Conservation (phyloP, 2,888 invertebrate genomes). For the Zygaena filipendulae region DNA sequence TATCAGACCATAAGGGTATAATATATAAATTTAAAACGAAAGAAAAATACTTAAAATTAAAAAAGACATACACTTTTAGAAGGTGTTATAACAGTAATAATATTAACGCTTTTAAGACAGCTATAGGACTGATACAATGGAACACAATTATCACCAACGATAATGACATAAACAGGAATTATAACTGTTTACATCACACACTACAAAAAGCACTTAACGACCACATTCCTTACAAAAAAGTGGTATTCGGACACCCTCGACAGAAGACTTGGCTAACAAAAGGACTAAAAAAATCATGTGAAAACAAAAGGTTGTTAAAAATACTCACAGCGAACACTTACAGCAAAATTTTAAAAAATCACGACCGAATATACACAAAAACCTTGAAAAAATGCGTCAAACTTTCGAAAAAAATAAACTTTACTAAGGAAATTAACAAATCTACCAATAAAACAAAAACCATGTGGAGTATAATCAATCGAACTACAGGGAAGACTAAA, state of each 20-base stretch:
- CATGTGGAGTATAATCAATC: too few relatives aligned
- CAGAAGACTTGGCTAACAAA: conserved; percentile 1
- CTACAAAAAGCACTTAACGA: background rate
- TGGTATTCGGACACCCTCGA: background rate
- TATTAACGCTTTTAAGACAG: background rate
- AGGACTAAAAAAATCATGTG: conserved; percentile 2
- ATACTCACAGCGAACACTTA: background rate
- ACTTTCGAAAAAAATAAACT: conserved; percentile 1
- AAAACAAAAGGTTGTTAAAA: conserved; percentile 2
- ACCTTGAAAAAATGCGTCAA: conserved; percentile 3
- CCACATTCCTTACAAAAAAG: conserved; percentile 1
- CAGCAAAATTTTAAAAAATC: background rate
- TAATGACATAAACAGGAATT: background rate
- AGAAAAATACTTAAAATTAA: background rate
- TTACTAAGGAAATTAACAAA: background rate
- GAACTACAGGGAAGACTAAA: too few relatives aligned
- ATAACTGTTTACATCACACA: background rate
- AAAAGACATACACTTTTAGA: background rate
- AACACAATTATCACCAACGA: background rate
- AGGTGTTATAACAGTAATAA: background rate
- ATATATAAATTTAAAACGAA: background rate
- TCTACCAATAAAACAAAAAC: too few relatives aligned
- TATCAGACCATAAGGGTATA: conserved; percentile 1
- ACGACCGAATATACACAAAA: background rate
- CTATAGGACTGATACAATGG: conserved; percentile 1